Conservation (phyloP, 1,140 invertebrate genomes). For the Thrips palmi region DNA sequence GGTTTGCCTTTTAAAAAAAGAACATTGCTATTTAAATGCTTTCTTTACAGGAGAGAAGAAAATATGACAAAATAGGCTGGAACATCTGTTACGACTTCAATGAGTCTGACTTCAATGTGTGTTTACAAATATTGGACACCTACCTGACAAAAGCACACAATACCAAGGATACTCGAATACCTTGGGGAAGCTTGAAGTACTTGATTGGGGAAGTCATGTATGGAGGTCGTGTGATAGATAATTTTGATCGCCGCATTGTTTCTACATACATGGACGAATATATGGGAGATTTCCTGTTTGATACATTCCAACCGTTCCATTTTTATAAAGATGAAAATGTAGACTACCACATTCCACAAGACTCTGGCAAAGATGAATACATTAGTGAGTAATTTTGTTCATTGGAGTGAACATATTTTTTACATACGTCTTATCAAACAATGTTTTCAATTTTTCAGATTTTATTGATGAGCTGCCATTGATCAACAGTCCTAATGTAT, state of each 20-base stretch:
- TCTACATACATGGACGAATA: slow-evolving; percentile 83
- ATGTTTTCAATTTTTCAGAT: slow-evolving; percentile 21
- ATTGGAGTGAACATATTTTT: slow-evolving; percentile 2
- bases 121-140: slow-evolving; percentile 59
- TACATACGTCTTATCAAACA: background rate
- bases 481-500: slow-evolving; percentile 63
- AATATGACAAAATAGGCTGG: slow-evolving; percentile 87
- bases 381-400: slow-evolving; percentile 28
- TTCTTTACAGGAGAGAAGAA: slow-evolving; percentile 51
- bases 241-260: slow-evolving; percentile 69
- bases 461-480: slow-evolving; percentile 53
- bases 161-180: slow-evolving; percentile 40
- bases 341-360: slow-evolving; percentile 58
- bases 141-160: slow-evolving; percentile 53
- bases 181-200: slow-evolving; percentile 80
- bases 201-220: slow-evolving; percentile 89
- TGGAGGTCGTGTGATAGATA: slow-evolving; percentile 75
- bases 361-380: slow-evolving; percentile 47
- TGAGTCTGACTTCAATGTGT: slow-evolving; percentile 78
- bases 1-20: slow-evolving; percentile 3
- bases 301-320: slow-evolving; percentile 73
- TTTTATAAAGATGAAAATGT: slow-evolving; percentile 59
- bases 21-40: background rate
- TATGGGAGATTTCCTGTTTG: slow-evolving; percentile 82
- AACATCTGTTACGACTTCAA: slow-evolving; percentile 86